Conservation (phyloP, 2,797 vertebrate genomes). For the Dendrocincla tyrannina region DNA sequence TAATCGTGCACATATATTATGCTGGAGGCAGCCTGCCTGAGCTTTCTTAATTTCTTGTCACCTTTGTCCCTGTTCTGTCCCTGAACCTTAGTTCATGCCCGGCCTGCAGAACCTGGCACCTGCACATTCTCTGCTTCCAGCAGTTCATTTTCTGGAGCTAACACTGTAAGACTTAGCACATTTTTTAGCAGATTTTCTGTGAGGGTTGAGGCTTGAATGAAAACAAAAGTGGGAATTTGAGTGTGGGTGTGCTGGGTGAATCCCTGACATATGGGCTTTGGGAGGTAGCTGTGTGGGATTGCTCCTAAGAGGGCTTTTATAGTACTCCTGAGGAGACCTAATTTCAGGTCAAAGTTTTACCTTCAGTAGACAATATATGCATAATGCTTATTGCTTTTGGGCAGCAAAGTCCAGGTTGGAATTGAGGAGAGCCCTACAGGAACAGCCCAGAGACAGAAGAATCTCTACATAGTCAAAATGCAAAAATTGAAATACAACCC, state of each 20-base stretch:
- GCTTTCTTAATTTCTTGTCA: neutral
- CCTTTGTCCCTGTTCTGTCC: neutral
- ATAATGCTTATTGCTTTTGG: neutral
- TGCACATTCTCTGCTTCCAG: neutral
- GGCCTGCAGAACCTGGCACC: neutral
- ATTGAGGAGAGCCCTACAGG: neutral
- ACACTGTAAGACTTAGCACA: neutral
- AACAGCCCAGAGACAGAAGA: neutral
- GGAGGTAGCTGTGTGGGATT: neutral
- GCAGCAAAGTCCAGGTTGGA: neutral
- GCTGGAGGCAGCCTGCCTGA: neutral
- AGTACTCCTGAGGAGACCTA: neutral
- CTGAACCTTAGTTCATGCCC: neutral
- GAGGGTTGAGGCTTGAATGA: neutral
- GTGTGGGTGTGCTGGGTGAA: neutral
- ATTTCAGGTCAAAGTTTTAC: neutral
- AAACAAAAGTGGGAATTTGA: neutral
- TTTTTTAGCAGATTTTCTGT: neutral
- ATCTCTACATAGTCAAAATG: neutral
- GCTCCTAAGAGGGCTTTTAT: neutral
- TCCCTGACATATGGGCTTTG: neutral
- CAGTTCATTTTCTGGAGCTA: neutral
- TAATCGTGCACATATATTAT: neutral
- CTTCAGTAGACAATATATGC: neutral
- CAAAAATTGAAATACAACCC: neutral